phyloP scores from a whole-genome alignment of 2,888 invertebrate species.

The Apotomis capreana region DNA sequence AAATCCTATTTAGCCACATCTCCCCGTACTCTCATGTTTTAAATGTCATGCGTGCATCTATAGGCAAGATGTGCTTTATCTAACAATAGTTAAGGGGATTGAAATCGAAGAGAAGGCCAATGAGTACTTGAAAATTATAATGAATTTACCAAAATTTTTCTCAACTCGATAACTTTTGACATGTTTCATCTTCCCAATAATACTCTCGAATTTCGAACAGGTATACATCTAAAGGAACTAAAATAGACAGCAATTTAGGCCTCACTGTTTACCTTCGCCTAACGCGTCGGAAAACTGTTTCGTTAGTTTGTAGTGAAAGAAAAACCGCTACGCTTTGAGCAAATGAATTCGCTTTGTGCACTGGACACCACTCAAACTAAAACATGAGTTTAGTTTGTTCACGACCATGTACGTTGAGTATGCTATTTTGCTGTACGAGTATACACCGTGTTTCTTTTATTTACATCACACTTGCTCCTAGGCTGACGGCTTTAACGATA shows the following conservation, averaged over 20 bases:
- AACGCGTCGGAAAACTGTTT: conserved; percentile 25
- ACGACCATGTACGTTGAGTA: conserved; percentile 10
- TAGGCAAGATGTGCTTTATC: too few species aligned
- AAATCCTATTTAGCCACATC: too few species aligned
- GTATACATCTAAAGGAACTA: conserved; percentile 9
- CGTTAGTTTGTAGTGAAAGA: conserved; percentile 28
- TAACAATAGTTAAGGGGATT: too few species aligned
- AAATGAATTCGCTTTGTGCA: conserved; percentile 43
- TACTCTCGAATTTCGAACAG: conserved; percentile 3
- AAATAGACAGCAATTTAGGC: conserved; percentile 37
- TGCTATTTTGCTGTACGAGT: not conserved
- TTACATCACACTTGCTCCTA: too few species aligned
- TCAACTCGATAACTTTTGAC: not conserved
- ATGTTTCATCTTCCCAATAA: not conserved
- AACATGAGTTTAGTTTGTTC: conserved; percentile 26
- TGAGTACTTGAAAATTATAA: too few species aligned
- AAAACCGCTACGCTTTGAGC: conserved; percentile 43
- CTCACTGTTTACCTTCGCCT: conserved; percentile 24
- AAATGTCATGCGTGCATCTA: too few species aligned
- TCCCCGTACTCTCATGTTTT: too few species aligned
- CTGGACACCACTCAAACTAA: conserved; percentile 19
- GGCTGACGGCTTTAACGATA: too few species aligned
- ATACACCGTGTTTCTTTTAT: not conserved
- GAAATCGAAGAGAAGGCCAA: too few species aligned
- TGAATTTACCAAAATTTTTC: too few species aligned